Base-by-base conservation (phyloP, 1,140 invertebrate genomes). In the Drosophila punjabiensis region DNA sequence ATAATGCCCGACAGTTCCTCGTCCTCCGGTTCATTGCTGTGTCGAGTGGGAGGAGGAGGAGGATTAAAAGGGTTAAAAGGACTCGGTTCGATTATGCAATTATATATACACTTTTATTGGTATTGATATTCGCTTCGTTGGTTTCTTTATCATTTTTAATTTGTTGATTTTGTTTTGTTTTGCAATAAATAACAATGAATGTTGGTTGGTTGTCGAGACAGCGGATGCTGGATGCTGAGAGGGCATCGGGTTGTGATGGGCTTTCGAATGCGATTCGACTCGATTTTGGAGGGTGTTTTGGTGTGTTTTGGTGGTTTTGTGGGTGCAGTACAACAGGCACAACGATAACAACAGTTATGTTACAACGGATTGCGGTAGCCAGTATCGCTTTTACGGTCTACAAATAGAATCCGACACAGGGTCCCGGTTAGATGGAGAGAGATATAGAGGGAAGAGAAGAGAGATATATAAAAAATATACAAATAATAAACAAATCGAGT, bases 161-260 rank as follows among this genome's bases (percentile, higher is more conserved):
- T 52, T 80, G 39, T 79, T 45, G 52, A 39, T 68, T 65, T 68
- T 65, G 37, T 65, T 70, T 67, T 45, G 20, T 66, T 75, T 82
- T 64, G 63, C 61, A 89, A 89, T 89, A 89, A 89, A 89, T 89
- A 82, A 89, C 85, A 89, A 85, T 89, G 85, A 89, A 85, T 88
- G 85, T 79, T 76, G 79, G 28, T 80, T 64, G 53, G 56, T 52
- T 68, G 58, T 79, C 62, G 79, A 61, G 59, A 68, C 82, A 65
- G 76, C 71, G 74, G 74, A 77, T 77, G 52, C 64, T 59, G 65
- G 66, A 67, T 48, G 67, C 39, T 58, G 61, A 73, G 61, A 58
- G 78, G 64, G 50, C 64, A 45, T 64, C 64, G 56, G 56, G 20
- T 43, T 24, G 59, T 66, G 56, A 62, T 73, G 62, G 59, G 65